Base-by-base conservation (phyloP, 2,113 vertebrate genomes). In the Coptodon bakossiorum region DNA sequence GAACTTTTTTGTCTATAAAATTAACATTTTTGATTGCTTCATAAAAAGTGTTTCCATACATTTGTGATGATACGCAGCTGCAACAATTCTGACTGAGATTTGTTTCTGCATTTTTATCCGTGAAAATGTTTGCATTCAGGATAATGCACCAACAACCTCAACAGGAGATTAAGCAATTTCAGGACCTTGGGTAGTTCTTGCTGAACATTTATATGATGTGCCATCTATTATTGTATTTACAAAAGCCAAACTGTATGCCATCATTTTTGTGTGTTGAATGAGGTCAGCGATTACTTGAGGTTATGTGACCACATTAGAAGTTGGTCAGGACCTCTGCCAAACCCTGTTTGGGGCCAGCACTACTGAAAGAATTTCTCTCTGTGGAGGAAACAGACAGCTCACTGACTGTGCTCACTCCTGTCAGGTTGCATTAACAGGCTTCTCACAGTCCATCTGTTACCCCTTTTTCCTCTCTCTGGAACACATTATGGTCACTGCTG, bases 341-440 rank as follows among this genome's bases (percentile, higher is more conserved):
- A 52, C 17, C 45, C 79, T 38, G 83, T 89, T 66, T 11, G 82
- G 57, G 90, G 81, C 81, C 90, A 83, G 45, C 50, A 76, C n/a
- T 38, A 81, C 84, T 93, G 82, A 95, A 95, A 93, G 89, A 85
- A 86, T 88, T 71, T 83, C 52, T 90, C 90, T 95, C 86, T 94
- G 92, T 92, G 61, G 88, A 86, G 86, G 79, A 94, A 94, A 96
- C 95, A 96, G 90, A 90, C 93, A 79, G 86, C 93, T 94, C 91
- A 93, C 93, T 94, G 91, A 96, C 91, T 91, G 91, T 94, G 95
- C 92, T 96, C 94, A 95, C 88, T 95, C 88, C 94, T 96, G 95
- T 96, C 94, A 96, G 85, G n/a, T 93, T 91, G 85, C 86, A 94
- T 96, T 95, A 96, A 90, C 81, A 68, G 79, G 80, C 87, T 80